Base-by-base conservation (phyloP, 1,140 invertebrate species). In the Ceratitis capitata region DNA sequence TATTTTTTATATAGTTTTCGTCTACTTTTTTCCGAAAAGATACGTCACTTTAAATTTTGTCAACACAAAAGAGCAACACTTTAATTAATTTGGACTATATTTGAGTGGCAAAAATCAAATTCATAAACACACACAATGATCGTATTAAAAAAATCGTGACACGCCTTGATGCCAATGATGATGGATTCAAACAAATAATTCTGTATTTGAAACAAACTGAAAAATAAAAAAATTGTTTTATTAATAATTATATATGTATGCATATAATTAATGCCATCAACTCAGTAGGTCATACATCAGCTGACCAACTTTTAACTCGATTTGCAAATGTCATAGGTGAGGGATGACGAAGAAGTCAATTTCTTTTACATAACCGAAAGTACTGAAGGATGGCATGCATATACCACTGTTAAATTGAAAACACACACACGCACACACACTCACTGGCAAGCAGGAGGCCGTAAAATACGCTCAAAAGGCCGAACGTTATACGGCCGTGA, bases 51-150 rank as follows among this genome's bases (percentile, higher is more conserved):
- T 6, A 42, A 78, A 78, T 78, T 78, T 78, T n/a, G 69, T 78
- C 16, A 78, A 45, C 12, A 26, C n/a, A n/a, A 9, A 42, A 78
- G 69, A 45, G 35, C 39, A 45, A 78, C 35, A 78, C 69, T 45
- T 78, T 23, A 19, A 45, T 39, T 45, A 78, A 78, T 78, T 78
- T 78, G 26, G 69, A 78, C 19, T 78, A n/a, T 78, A 78, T 78
- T 78, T 78, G 69, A 78, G 69, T 39, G 39, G 39, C 23, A 78
- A 45, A 78, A 39, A 47, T 78, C 16, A n/a, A 78, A 78, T 78
- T 45, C 69, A 78, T 78, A 69, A 69, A 69, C 64, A 69, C 69
- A 78, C 69, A 78, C 69, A 78, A 78, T 26, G 42, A 6, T 45
- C 64, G 3, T 19, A 19, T 2, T 6, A 12, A 56, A 42, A 14